phyloP scores from a whole-genome alignment of 1,140 invertebrate genomes.

The Sycophaga agraensis region DNA sequence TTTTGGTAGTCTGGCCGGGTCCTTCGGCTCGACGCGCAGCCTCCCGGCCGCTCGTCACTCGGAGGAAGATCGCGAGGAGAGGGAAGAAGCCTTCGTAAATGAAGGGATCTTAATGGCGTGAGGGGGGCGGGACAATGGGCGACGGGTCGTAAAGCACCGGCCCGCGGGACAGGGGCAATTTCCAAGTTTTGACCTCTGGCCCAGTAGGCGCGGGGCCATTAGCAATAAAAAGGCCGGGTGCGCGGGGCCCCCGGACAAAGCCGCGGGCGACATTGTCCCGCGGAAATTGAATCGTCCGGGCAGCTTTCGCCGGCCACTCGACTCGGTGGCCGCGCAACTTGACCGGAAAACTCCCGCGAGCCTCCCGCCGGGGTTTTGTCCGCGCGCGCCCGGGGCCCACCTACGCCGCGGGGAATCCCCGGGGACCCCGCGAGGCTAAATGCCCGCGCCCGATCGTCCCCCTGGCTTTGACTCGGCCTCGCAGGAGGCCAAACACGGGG shows the following conservation, averaged over 20 bases:
- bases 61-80: no score
- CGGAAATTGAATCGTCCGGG: slow-evolving; percentile 24
- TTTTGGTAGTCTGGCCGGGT: no score
- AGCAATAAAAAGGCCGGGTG: background rate
- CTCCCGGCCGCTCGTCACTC: no score
- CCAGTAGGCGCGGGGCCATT: background rate
- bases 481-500: background rate
- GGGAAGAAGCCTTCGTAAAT: no score
- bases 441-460: no score
- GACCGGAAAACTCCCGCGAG: slow-evolving; percentile 23
- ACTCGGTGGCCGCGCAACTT: background rate
- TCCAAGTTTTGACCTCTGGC: slow-evolving; percentile 22
- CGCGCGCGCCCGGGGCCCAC: background rate
- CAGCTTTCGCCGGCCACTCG: background rate
- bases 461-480: no score
- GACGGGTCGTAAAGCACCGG: no score
- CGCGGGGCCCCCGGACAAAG: background rate
- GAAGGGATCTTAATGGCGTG: no score
- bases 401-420: background rate
- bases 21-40: no score
- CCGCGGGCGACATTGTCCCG: background rate
- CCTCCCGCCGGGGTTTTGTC: background rate
- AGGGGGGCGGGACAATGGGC: no score
- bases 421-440: no score
- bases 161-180: slow-evolving; percentile 14